Evolutionary conservation across 1,140 invertebrate genomes (phyloP).

Genomic region (Trinorchestia longiramus): DNA sequence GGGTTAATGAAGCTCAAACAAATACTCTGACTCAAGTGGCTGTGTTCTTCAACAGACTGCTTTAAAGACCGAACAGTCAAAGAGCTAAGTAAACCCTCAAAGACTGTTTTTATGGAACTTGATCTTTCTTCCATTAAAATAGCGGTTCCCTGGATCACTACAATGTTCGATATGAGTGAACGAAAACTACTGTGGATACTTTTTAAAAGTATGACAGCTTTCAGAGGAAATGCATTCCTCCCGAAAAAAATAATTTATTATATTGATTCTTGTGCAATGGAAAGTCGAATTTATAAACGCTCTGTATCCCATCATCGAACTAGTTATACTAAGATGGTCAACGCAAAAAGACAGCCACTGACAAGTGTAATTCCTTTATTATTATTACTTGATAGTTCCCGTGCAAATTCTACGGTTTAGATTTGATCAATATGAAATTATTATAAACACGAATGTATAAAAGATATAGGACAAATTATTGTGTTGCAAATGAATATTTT

Average conservation of each 20-base stretch:
- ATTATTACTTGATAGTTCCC: too few species aligned
- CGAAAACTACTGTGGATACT: neutral
- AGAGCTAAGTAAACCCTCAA: neutral
- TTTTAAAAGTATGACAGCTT: neutral
- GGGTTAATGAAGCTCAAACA: slow-evolving; percentile 1
- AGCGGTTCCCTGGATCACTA: neutral
- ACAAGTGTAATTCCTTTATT: too few species aligned
- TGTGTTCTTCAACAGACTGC: neutral
- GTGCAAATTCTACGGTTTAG: too few species aligned
- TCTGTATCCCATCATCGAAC: too few species aligned
- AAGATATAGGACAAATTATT: too few species aligned
- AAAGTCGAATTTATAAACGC: neutral
- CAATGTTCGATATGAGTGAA: neutral
- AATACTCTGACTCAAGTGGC: neutral
- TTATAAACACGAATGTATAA: too few species aligned
- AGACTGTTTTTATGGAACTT: neutral
- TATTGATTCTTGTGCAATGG: neutral
- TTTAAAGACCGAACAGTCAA: neutral
- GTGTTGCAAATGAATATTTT: too few species aligned
- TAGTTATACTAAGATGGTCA: too few species aligned
- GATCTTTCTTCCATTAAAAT: neutral
- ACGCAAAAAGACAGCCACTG: too few species aligned
- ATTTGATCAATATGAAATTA: too few species aligned
- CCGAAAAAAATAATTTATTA: neutral
- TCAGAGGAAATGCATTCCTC: neutral